Conservation (phyloP, 1,140 invertebrate genomes). For the Hermatobates lingyangjiaoensis region DNA sequence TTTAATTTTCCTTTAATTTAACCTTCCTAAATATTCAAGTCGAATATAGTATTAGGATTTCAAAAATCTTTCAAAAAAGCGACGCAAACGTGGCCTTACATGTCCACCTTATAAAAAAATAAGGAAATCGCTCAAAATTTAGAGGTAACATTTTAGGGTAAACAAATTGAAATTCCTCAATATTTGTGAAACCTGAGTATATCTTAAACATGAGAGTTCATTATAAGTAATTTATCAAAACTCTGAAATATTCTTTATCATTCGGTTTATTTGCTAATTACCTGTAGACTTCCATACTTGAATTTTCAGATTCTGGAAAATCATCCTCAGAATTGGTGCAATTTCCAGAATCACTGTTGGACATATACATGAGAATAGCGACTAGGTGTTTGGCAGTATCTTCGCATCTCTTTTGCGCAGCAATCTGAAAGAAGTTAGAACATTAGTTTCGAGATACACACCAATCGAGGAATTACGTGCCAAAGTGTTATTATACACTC, state of each 20-base stretch:
- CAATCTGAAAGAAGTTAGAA: slow-evolving; percentile 10
- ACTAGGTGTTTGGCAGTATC: slow-evolving; percentile 16
- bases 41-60: too few species aligned
- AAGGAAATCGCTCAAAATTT: background rate
- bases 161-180: too few species aligned
- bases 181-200: too few species aligned
- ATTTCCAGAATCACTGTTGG: slow-evolving; percentile 3
- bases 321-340: slow-evolving; percentile 9
- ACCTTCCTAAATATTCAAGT: too few species aligned
- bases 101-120: background rate
- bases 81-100: too few species aligned
- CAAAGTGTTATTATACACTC: background rate
- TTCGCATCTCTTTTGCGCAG: slow-evolving; percentile 18
- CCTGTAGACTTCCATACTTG: slow-evolving; percentile 19
- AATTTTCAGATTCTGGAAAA: slow-evolving; percentile 15
- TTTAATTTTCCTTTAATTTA: too few species aligned
- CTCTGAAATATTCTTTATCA: too few species aligned
- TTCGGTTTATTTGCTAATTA: background rate
- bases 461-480: background rate
- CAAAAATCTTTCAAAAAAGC: too few species aligned
- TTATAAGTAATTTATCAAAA: too few species aligned
- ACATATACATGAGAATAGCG: slow-evolving; percentile 15
- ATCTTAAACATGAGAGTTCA: too few species aligned
- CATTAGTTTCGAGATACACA: background rate
- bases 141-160: too few species aligned